phyloP scores from a whole-genome alignment of 2,888 invertebrate species.

The Caenorhabditis sp. region DNA sequence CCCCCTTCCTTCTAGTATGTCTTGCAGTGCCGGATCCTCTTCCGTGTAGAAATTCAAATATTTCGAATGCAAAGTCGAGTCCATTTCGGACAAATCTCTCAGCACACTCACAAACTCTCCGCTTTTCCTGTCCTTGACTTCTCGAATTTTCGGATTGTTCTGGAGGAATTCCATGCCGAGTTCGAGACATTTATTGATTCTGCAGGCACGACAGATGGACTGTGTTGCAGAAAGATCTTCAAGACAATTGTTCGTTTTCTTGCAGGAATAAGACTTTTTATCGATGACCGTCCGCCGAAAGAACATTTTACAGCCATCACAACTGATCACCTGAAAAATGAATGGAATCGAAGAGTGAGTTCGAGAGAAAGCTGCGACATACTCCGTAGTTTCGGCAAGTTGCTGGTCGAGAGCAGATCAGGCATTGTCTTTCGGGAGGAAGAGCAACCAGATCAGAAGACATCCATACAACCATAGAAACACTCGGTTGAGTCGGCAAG shows the following conservation, averaged over 20 bases:
- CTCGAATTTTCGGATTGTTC: neutral
- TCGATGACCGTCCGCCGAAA: neutral
- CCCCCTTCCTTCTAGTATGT: neutral
- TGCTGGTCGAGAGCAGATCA: neutral
- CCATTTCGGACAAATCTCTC: neutral
- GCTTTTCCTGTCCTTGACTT: neutral
- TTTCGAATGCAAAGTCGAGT: neutral
- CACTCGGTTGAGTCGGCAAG: no score
- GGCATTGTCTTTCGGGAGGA: no score
- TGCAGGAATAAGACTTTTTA: neutral
- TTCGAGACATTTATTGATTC: neutral
- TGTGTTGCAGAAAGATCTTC: neutral
- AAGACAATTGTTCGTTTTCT: neutral
- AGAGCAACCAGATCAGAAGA: no score
- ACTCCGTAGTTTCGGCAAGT: neutral
- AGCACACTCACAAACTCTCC: neutral
- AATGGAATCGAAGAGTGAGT: no score
- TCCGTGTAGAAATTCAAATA: neutral
- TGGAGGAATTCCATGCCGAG: neutral
- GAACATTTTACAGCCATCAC: constrained; percentile 1
- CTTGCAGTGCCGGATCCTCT: neutral
- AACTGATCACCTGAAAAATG: neutral
- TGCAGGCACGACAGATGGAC: neutral
- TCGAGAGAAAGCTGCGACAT: no score
- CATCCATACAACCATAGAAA: no score